phyloP scores from a whole-genome alignment of 1,140 invertebrate species.

The Drosophila tsacasi region DNA sequence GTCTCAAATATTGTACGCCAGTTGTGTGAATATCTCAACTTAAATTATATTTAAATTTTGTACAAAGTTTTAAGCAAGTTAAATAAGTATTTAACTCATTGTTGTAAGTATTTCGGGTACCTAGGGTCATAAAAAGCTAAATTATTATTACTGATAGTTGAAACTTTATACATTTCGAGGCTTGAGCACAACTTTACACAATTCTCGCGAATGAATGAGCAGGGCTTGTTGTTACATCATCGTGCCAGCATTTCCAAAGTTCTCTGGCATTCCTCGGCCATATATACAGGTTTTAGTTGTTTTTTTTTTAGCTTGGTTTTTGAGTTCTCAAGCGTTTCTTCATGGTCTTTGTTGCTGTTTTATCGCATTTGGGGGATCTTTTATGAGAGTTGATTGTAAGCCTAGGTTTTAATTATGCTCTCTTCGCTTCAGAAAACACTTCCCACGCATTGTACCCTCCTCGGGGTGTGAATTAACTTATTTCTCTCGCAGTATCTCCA shows the following conservation, averaged over 20 bases:
- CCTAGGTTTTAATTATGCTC: slow-evolving; percentile 67
- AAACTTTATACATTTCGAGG: neutral
- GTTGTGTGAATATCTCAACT: too few relatives aligned
- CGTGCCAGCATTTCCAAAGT: slow-evolving; percentile 28
- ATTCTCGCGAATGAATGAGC: slow-evolving; percentile 1
- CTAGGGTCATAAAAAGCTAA: neutral
- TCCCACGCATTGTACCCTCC: slow-evolving; percentile 60
- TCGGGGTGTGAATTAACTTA: slow-evolving; percentile 35
- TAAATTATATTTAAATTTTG: neutral
- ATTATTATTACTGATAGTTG: neutral
- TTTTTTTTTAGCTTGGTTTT: neutral
- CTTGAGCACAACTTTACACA: slow-evolving; percentile 4
- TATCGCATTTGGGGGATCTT: slow-evolving; percentile 42
- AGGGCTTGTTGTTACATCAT: slow-evolving; percentile 35
- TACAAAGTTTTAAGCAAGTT: neutral
- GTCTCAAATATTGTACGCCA: neutral
- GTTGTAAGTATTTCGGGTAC: neutral
- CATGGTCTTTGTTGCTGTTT: slow-evolving; percentile 24
- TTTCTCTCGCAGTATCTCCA: slow-evolving; percentile 19
- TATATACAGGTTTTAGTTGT: slow-evolving; percentile 33
- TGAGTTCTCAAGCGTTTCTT: slow-evolving; percentile 20
- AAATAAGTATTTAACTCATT: neutral
- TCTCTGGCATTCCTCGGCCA: slow-evolving; percentile 20
- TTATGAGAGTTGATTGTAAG: slow-evolving; percentile 40
- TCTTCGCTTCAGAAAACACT: slow-evolving; percentile 60